Conservation (phyloP, 2,888 invertebrate genomes). For the Drosophila hamatofila region DNA sequence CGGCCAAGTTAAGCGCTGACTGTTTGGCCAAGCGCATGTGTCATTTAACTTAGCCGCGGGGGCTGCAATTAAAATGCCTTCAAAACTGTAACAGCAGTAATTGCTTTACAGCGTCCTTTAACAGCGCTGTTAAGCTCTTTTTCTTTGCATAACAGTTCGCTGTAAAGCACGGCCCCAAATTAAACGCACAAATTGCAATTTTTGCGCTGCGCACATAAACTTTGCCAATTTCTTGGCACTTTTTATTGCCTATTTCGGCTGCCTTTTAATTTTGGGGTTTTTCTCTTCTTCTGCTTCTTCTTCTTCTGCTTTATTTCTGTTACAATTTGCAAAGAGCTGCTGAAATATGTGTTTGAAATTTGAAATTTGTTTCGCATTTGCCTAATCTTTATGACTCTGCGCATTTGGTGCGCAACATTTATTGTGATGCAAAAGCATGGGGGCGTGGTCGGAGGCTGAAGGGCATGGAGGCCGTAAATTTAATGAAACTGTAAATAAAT, state of each 20-base stretch:
- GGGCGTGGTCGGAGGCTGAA: slow-evolving; percentile 28
- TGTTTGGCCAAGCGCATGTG: slow-evolving; percentile 59
- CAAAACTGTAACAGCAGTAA: slow-evolving; percentile 62
- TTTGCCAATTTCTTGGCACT: slow-evolving; percentile 63
- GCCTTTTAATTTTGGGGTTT: slow-evolving; percentile 41
- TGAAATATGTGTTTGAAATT: slow-evolving; percentile 63
- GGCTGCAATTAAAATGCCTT: slow-evolving; percentile 74
- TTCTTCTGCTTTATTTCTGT: slow-evolving; percentile 4
- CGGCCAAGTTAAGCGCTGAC: slow-evolving; percentile 37
- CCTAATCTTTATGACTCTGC: slow-evolving; percentile 44
- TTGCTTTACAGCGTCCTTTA: slow-evolving; percentile 34
- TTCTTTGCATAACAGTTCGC: slow-evolving; percentile 27
- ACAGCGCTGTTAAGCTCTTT: slow-evolving; percentile 29
- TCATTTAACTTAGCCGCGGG: slow-evolving; percentile 73
- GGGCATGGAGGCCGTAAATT: slow-evolving; percentile 24
- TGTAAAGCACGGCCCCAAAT: slow-evolving; percentile 63
- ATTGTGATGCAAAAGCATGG: slow-evolving; percentile 30
- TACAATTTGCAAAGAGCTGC: slow-evolving; percentile 37
- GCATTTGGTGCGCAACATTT: slow-evolving; percentile 43
- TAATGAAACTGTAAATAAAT: slow-evolving; percentile 1
- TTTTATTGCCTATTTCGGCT: slow-evolving; percentile 50
- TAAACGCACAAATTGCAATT: slow-evolving; percentile 63
- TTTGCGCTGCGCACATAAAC: slow-evolving; percentile 59
- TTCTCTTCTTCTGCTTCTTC: background rate
- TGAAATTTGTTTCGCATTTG: slow-evolving; percentile 50